Evolutionary conservation across 1,140 invertebrate genomes (phyloP), one percentile per base, ranked within the genome.

Genomic region (Sitobion miscanthi): DNA sequence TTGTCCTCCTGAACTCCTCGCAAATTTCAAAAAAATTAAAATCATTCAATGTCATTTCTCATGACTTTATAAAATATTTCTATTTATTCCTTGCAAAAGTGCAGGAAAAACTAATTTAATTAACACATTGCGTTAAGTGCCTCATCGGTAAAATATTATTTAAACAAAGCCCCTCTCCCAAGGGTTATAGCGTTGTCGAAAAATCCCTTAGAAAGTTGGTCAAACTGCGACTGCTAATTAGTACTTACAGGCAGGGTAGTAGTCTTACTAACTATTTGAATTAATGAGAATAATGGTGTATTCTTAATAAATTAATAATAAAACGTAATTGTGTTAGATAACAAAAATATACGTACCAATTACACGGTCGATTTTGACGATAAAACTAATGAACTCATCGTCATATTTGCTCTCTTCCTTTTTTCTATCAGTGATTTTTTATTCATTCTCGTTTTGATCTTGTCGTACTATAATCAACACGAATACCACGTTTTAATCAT

Each of bases 381-480:
- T 85, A 54, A 93, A 93, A 54, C 14, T 93, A 49, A 91, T n/a
- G 6, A 93, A 85, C 5, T 69, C 62, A 1, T 69, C 30, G 11
- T 1, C 8, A 4, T 30, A 45, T 86, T 52, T 52, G 0, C 45
- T 5, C 5, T 42, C 52, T 62, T 42, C 25, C 9, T 86, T 86
- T 45, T 54, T 52, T 35, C 1, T 83, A 2, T 83, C 90, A 0
- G 14, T 1, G 11, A 54, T 54, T 85, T 42, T 85, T 42, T 54
- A 45, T 38, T 85, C 82, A 85, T 93, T 54, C 54, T 85, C 35
- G 14, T 42, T 85, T 93, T 93, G n/a, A 93, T 85, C 35, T 85
- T 85, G 49, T 38, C 35, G 21, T 83, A 91, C 90, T 91, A 17
- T 35, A 38, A 69, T 9, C 47, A 88, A 45, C 21, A 35, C 7